Base-by-base conservation (phyloP, 1,140 invertebrate species). In the Danaus melanippus region DNA sequence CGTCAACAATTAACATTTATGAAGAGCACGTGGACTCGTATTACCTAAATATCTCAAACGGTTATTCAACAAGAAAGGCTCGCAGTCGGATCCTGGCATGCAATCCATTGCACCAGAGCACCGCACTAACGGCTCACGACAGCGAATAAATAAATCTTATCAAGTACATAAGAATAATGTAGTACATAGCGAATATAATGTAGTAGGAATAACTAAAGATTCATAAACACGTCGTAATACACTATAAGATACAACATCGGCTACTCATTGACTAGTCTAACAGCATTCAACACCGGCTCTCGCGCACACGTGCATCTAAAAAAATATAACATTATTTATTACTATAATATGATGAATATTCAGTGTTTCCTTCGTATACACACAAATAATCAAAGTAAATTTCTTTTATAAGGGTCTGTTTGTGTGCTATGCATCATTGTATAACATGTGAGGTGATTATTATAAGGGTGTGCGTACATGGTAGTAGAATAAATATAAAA, bases 181-280 rank as follows among this genome's bases (percentile, higher is more conserved):
- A 76, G 76, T 32, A 75, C 73, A 77, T 78, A 78, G 77, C 71
- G 66, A 73, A 76, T 79, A 82, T 74, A 74, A 80, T 70, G 72
- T 75, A 80, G 74, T 81, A 80, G 67, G 75, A 67, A 80, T 66
- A 84, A 82, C 82, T 83, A 84, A 84, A 83, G 76, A 83, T 83
- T 71, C 74, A 76, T 81, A 77, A 76, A 77, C 69, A 75, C 74
- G 82, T 32, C 72, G 68, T 74, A 79, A 76, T 76, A 84, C 69
- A 77, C 75, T 82, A 79, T 32, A 74, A 76, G 74, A 75, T 81
- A 84, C 72, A 82, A 82, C 76, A 81, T 81, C 71, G 71, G 68
- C 83, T 84, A 83, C 74, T 73, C 77, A 78, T 69, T 86, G 84
- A 86, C 84, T 86, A 86, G 80, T 86, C 79, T 86, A 82, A 76